A percentile compares a stretch with the other conserved stretches of the same genome.
These are phyloP conservation scores for Napeogenes sylphis DNA, from an alignment of 2,888 invertebrate species.

Conservation along the genomic window DNA sequence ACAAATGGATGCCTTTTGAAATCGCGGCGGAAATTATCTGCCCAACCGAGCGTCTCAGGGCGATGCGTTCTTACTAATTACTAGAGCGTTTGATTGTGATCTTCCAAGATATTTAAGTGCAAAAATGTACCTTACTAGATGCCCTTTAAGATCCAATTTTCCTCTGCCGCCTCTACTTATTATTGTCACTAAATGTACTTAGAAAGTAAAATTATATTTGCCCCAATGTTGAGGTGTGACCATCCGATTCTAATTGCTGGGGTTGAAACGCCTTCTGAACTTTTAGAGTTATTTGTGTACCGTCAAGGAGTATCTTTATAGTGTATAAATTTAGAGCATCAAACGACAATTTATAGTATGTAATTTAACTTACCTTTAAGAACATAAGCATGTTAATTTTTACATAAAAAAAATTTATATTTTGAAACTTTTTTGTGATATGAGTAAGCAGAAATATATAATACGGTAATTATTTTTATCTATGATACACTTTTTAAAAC, in stretches of 20 bases:
- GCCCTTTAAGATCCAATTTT: conserved; percentile 44
- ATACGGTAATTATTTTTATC: no score
- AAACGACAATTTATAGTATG: conserved; percentile 49
- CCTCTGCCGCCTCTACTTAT: conserved; percentile 42
- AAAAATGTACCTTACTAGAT: conserved; percentile 44
- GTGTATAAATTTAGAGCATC: conserved; percentile 51
- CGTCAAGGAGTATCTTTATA: conserved; percentile 62
- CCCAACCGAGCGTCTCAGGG: conserved; percentile 71
- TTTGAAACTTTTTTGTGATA: no score
- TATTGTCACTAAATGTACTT: conserved; percentile 73
- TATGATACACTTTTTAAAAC: no score
- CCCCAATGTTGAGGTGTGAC: conserved; percentile 73
- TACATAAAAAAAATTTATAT: no score
- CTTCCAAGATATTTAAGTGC: conserved; percentile 40
- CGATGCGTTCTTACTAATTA: conserved; percentile 72
- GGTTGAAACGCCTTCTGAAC: conserved; percentile 52
- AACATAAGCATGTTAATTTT: no score
- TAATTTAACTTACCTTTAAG: no score
- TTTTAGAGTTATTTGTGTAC: conserved; percentile 62
- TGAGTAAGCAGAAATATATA: no score
- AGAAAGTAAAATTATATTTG: conserved; percentile 74
- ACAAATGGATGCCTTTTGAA: conserved; percentile 76
- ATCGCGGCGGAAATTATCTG: conserved; percentile 75
- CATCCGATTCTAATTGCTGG: conserved; percentile 75
- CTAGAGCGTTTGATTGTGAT: conserved; percentile 74